Evolutionary conservation across 2,888 invertebrate genomes (phyloP), one percentile per base, ranked within the genome.

Genomic region (Abrostola tripartita): DNA sequence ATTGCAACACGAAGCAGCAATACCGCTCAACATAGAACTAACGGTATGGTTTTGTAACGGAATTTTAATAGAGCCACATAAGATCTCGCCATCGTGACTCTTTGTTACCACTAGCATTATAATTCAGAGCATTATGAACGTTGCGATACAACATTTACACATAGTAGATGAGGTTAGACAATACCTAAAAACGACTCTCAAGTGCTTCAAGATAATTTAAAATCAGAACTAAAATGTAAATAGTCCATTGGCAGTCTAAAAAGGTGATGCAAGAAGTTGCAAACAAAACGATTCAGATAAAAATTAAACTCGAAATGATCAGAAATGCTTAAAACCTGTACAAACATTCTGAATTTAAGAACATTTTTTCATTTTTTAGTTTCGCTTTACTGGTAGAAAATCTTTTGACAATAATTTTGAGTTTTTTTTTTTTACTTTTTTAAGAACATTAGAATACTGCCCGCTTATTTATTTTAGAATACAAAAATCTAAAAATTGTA

Each of bases 1-100:
- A 73, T 81, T 83, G 68, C 84, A 79, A 74, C 78, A 83, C 55
- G 58, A 52, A 63, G 58, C 62, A 68, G 74, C 71, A 71, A 74
- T 61, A 78, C 62, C 58, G 68, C 73, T 76, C 63, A 68, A 63
- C 72, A 68, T 68, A 68, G 66, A 68, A 61, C 60, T 74, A 71
- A 72, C 71, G 78, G 79, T 75, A 73, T 56, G 64, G 68, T 73
- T 71, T 77, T 71, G 75, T 75, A 76, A 77, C 77, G 68, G 67
- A 78, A 58, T 72, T 71, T 73, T 68, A 76, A 76, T 70, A 70
- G 64, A 61, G 63, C 75, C 55, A 66, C 63, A 79, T 61, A 67
- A 54, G 61, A 70, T 74, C 61, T 62, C 70, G 61, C 42, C 59
- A 59, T 69, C 56, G 53, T 59, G 70, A 57, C 64, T 59, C 64